Conservation (phyloP, 2,797 vertebrate species). For the Malacoraja senta region DNA sequence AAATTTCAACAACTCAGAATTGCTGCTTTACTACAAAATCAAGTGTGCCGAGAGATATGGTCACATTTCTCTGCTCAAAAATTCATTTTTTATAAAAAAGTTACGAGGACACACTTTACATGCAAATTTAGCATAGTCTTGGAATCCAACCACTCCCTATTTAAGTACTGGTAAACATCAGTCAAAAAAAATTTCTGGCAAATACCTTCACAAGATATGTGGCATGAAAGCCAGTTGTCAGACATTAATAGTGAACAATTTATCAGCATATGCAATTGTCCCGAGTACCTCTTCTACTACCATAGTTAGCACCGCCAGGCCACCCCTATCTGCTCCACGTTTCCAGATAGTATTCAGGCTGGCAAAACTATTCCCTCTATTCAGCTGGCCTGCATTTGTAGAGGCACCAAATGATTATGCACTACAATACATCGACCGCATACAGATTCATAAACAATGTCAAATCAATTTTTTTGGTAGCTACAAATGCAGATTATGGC, state of each 20-base stretch:
- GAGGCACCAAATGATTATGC: conserved; percentile 22
- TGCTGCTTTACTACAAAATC: not conserved
- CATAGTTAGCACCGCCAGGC: not conserved
- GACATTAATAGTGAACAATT: not conserved
- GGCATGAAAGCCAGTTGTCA: not conserved
- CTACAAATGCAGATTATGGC: no score
- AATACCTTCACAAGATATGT: not conserved
- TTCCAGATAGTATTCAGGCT: not conserved
- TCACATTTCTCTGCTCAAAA: not conserved
- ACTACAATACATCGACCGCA: not conserved
- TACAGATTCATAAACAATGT: not conserved
- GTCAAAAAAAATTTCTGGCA: not conserved
- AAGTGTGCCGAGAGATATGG: not conserved
- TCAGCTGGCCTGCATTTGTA: conserved; percentile 25
- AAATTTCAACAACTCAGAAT: not conserved
- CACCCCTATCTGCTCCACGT: no score
- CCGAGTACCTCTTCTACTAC: not conserved
- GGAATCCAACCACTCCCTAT: not conserved
- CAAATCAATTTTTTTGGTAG: no score
- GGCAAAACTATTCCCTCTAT: not conserved
- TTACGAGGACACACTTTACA: not conserved
- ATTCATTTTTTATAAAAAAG: not conserved
- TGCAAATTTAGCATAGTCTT: not conserved
- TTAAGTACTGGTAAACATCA: not conserved
- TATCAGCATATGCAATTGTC: not conserved